Evolutionary conservation across 2,888 invertebrate genomes (phyloP), one percentile per base, ranked within the genome.

Genomic region (Esperia sulphurella): DNA sequence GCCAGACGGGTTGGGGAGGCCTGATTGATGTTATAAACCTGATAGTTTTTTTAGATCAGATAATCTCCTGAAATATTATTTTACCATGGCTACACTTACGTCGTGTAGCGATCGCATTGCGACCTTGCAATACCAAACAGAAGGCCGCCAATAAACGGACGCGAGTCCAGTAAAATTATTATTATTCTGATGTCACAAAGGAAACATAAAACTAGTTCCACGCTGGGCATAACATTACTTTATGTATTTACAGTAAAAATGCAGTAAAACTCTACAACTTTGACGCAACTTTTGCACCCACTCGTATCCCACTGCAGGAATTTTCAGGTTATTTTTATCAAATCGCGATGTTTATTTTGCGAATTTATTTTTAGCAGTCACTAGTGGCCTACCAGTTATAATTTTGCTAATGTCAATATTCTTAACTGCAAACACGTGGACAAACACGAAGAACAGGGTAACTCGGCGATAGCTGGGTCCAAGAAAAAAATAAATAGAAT

Each of bases 181-280:
- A 58, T 52, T 54, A 48, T 49, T 48, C 53, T 70, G 66, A 71
- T 63, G 71, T 75, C 75, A 75, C 73, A 72, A 72, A 77, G 73
- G 76, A 76, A 76, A 65, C 60, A 49, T 60, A 71, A 65, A 75
- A 74, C 43, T 21, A 21, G 37, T 3, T 12, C 8, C 37, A 31
- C 31, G 35, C 35, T n/a, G 35, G 9, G n/a, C 35, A 35, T 35
- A 35, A 35, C 35, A 5, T n/a, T 6, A n/a, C n/a, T 35, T 35
- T 35, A 40, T 44, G 41, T 43, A 40, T 48, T 38, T 30, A 28
- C 49, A 30, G 48, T 51, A 51, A 45, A 51, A 51, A 48, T 48
- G 45, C 31, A 41, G 45, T 51, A 45, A 51, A 51, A 43, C n/a
- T 33, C 0, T 28, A 5, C 13, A 12, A 45, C 21, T 12, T 10